Evolutionary conservation across 2,888 invertebrate genomes (phyloP), one percentile per base, ranked within the genome.

Genomic region (Pyrochroa serraticornis): DNA sequence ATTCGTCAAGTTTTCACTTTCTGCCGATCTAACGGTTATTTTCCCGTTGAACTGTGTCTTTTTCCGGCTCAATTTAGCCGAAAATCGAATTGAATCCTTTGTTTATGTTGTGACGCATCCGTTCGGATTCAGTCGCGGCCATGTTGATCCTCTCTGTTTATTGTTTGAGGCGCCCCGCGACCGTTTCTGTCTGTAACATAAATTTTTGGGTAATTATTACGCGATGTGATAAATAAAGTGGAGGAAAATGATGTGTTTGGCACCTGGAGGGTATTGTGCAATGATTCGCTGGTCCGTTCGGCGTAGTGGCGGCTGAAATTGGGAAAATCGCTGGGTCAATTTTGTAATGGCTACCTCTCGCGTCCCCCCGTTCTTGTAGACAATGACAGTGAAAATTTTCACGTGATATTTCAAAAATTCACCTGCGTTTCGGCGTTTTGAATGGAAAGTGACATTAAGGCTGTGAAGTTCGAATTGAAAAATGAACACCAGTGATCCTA

Each of bases 261-360:
- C 60, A 63, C 65, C 62, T 68, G 64, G 69, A 69, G 68, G 69
- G 32, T n/a, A 51, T 33, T 46, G 49, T 49, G 71, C 68, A 69
- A 68, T 68, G 66, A 70, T 69, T 70, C 66, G 70, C 68, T n/a
- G 48, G 31, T 33, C 8, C 6, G 5, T 7, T 38, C n/a, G 14
- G 7, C 34, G 45, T 7, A 8, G 22, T 12, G 13, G 8, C 22
- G 43, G n/a, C 30, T 49, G 31, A 51, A 56, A 39, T 52, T 30
- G 47, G 33, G 48, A 59, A 64, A 65, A 62, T 65, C 56, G 45
- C 58, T 58, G 54, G 44, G 56, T 60, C 63, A 80, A 81, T 82
- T 82, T 81, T 81, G 80, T 83, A 83, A 85, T 85, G 85, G 85
- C 85, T 83, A 83, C 82, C 83, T 83, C 83, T 84, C 84, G 84